phyloP scores from a whole-genome alignment of 1,140 invertebrate genomes.

The Calephelis virginiensis region DNA sequence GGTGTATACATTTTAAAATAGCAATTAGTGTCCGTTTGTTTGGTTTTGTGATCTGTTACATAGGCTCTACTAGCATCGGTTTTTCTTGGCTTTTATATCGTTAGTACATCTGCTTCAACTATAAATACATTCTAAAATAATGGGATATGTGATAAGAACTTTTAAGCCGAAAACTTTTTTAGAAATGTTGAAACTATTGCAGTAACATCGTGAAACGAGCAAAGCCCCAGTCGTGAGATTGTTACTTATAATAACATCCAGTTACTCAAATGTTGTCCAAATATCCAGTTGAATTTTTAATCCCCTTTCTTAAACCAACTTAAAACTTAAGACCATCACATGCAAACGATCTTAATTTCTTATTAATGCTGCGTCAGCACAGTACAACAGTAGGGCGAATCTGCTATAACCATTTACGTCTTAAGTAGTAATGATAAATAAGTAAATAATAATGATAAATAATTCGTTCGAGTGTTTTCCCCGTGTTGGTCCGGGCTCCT shows the following conservation, averaged over 20 bases:
- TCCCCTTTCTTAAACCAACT: neutral
- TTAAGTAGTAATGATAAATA: no score
- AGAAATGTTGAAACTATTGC: no score
- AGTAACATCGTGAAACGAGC: no score
- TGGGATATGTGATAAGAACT: neutral
- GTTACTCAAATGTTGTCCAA: neutral
- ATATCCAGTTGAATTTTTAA: neutral
- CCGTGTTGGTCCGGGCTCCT: no score
- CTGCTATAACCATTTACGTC: no score
- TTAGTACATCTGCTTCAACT: no score
- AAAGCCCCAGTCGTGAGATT: no score
- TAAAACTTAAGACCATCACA: no score
- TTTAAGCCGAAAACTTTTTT: no score
- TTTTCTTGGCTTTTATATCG: neutral
- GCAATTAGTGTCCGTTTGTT: conserved; percentile 6
- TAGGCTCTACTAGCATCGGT: neutral
- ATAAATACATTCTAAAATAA: no score
- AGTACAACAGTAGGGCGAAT: neutral
- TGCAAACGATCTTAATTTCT: conserved; percentile 20
- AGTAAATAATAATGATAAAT: no score
- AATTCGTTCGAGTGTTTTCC: no score
- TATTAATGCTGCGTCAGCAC: conserved; percentile 19
- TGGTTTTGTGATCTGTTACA: neutral
- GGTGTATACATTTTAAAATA: conserved; percentile 12
- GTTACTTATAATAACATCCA: neutral